phyloP scores from a whole-genome alignment of 1,140 invertebrate genomes.

The Zaprionus africanus region DNA sequence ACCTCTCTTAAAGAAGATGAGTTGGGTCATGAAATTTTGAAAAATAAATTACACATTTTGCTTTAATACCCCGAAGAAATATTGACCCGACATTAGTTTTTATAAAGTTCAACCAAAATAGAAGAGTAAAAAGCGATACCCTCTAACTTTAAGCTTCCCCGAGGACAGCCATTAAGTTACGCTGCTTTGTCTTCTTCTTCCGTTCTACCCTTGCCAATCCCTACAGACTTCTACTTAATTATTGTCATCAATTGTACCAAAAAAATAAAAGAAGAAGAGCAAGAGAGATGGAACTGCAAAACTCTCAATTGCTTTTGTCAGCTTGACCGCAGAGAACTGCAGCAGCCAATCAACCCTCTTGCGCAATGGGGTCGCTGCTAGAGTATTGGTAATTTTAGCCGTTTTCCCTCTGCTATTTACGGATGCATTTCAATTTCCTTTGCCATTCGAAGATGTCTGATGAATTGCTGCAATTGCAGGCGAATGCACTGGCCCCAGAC shows the following conservation, averaged over 20 bases:
- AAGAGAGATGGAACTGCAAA: neutral
- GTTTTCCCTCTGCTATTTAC: constrained; percentile 7
- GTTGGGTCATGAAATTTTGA: too few species aligned
- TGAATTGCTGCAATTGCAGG: constrained; percentile 16
- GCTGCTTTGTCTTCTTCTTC: neutral
- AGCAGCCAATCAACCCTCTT: constrained; percentile 15
- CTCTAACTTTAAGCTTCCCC: neutral
- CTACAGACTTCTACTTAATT: constrained; percentile 6
- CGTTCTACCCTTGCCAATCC: neutral
- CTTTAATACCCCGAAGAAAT: too few species aligned
- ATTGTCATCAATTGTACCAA: constrained; percentile 5
- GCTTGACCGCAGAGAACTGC: neutral
- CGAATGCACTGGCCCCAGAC: neutral
- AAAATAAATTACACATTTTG: too few species aligned
- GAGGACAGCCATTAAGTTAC: neutral
- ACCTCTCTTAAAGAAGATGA: too few species aligned
- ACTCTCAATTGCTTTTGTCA: constrained; percentile 10
- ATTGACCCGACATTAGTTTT: too few species aligned
- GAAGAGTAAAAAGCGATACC: neutral
- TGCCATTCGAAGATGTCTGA: constrained; percentile 21
- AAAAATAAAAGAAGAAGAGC: neutral
- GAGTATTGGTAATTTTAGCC: constrained; percentile 10
- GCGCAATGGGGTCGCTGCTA: constrained; percentile 12
- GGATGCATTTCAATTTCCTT: constrained; percentile 38
- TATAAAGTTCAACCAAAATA: too few species aligned